Base-by-base conservation (phyloP, 53 echinoderm and acorn worm genomes). In the Astropecten irregularis region DNA sequence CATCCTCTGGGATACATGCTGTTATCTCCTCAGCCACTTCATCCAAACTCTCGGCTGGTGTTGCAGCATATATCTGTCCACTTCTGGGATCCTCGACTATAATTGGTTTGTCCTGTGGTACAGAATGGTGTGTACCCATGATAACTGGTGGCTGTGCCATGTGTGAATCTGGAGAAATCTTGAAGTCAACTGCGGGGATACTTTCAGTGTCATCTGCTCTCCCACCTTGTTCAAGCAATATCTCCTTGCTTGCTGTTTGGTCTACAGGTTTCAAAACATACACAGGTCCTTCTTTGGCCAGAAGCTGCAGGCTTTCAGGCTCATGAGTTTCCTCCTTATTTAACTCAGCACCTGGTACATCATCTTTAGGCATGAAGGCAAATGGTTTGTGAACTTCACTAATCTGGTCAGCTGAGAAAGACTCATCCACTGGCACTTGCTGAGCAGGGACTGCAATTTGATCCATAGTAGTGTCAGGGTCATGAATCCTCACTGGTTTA, bases 21-120 rank as follows among this genome's bases (percentile, higher is more conserved):
- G 94, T 87, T 28, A 83, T 86, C 79, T 88, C 73, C 52, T 83
- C 63, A 15, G 49, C 48, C n/a, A 94, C 37, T 34, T 94, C 87
- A 32, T 86, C 48, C 37, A 85, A 35, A 29, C 77, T 77, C 58
- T 73, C 61, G 25, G 88, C 88, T 52, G 94, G 94, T 49, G 56
- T 25, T 38, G 91, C 82, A 26, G 69, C 50, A 76, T 76, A 88
- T 3, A 27, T 82, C 65, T 88, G 82, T 27, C 94, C 88, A 54
- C 86, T 83, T 14, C 49, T 62, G 2, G 91, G 91, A 54, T 94
- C 91, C 49, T 52, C 34, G 68, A 92, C 36, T 20, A 49, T 63
- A 19, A 71, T 29, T 35, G 86, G 82, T 20, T 82, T 63, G 10
- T 60, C 36, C 32, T 56, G 46, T 26, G 69, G 71, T n/a, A 52